Evolutionary conservation across 2,888 invertebrate genomes (phyloP), one percentile per base, ranked within the genome.

Genomic region (Bruchidius siliquastri): DNA sequence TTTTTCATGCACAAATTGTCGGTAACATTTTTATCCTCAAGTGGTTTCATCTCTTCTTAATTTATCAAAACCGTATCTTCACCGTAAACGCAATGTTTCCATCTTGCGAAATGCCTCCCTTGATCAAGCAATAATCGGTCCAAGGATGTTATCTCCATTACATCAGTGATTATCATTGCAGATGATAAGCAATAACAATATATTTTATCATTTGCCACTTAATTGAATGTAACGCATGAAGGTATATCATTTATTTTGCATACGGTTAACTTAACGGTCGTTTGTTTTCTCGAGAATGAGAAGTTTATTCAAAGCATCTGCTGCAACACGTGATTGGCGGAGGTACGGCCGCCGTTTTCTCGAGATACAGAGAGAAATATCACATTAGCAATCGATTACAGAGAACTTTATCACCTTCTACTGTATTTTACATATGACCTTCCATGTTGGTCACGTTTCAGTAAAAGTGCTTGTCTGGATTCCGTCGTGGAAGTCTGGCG

Each of bases 341-440:
- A 76, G 76, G 76, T 69, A 73, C 70, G 49, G 71, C 26, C 10
- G 71, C 26, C 10, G 32, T 70, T 72, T 69, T 74, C 73, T 72
- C 67, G 73, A 72, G 8, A n/a, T n/a, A n/a, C n/a, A n/a, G n/a
- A 26, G 26, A 76, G 68, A 71, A 72, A 72, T 76, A 71, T 71
- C 72, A 75, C 72, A 73, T 72, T 71, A 72, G 73, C 74, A 74
- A 71, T 70, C 49, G 13, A 71, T 49, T 71, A 69, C 67, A 72
- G 74, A 75, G 74, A 73, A 78, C 76, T 49, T 49, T 76, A 76
- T 76, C 76, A 74, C 76, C 77, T 77, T 73, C 72, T 13, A 49
- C 72, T 67, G 68, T 74, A 74, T 76, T 77, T 71, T 76, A 72
- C 78, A 77, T 79, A 76, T 77, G 77, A 76, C 77, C 77, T 76